Evolutionary conservation across 1,140 invertebrate species (phyloP).

Genomic region (Camponotus vicinus): DNA sequence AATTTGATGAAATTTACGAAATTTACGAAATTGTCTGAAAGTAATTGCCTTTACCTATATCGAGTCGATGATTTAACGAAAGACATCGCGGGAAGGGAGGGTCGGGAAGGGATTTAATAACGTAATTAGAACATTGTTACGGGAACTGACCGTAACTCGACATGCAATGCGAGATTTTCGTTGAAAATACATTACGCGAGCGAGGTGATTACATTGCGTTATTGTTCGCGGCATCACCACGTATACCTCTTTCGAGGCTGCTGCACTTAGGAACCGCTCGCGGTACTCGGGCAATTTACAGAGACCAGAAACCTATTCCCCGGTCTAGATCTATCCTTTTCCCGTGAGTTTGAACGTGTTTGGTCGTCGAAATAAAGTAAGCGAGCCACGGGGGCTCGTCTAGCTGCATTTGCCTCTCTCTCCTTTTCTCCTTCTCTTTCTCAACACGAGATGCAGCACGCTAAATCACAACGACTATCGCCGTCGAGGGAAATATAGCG

Average conservation of each 20-base stretch:
- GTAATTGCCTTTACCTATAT: background rate
- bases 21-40: background rate
- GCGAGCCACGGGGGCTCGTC: constrained; percentile 28
- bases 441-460: constrained; percentile 15
- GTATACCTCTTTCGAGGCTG: constrained; percentile 31
- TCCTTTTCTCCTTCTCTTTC: background rate
- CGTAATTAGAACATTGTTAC: constrained; percentile 29
- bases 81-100: background rate
- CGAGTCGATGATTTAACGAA: background rate
- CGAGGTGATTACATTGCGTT: constrained; percentile 30
- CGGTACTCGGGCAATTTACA: constrained; percentile 37
- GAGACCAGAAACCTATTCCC: constrained; percentile 14
- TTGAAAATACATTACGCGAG: constrained; percentile 37
- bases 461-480: constrained; percentile 59
- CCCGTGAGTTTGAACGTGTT: background rate
- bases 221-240: constrained; percentile 36
- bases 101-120: background rate
- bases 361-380: constrained; percentile 37
- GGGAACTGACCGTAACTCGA: constrained; percentile 6
- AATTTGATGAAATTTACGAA: background rate
- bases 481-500: constrained; percentile 59
- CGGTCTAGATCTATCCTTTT: constrained; percentile 53
- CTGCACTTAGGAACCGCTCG: constrained; percentile 49
- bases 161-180: constrained; percentile 23
- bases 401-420: background rate